Evolutionary conservation across 2,113 vertebrate species (phyloP).

Genomic region (Fulmarus glacialis): DNA sequence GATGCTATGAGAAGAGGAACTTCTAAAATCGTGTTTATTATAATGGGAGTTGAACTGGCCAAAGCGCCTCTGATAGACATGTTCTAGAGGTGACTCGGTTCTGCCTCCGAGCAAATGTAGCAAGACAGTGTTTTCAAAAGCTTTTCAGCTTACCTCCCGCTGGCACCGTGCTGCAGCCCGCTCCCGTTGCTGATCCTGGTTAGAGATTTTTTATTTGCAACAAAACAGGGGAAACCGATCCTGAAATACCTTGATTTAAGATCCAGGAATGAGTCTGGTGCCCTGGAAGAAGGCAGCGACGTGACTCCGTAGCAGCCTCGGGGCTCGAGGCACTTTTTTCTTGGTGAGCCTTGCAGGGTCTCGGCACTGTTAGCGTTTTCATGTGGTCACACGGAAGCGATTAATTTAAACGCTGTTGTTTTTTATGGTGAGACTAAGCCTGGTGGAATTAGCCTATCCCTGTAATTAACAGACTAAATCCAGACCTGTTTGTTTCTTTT

Average conservation of each 20-base stretch:
- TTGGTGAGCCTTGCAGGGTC: neutral
- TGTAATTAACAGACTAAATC: neutral
- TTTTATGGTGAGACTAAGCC: neutral
- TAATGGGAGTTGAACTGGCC: neutral
- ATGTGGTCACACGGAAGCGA: neutral
- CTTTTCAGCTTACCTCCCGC: neutral
- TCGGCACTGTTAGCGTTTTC: neutral
- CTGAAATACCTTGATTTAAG: neutral
- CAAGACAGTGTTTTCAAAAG: neutral
- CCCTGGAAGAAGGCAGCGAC: neutral
- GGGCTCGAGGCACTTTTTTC: neutral
- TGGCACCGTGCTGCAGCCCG: neutral
- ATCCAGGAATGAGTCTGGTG: neutral
- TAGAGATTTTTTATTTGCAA: too few species aligned
- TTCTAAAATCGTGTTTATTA: too few species aligned
- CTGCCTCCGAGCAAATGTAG: neutral
- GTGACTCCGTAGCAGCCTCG: neutral
- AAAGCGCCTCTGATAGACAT: too few species aligned
- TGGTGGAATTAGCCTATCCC: neutral
- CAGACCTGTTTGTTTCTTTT: neutral
- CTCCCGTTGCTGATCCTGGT: neutral
- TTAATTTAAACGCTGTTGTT: neutral
- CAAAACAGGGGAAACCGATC: neutral
- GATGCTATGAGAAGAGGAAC: too few species aligned
- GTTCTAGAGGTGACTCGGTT: neutral